phyloP scores from a whole-genome alignment of 2,888 invertebrate genomes.

The Drosophila planitibia region DNA sequence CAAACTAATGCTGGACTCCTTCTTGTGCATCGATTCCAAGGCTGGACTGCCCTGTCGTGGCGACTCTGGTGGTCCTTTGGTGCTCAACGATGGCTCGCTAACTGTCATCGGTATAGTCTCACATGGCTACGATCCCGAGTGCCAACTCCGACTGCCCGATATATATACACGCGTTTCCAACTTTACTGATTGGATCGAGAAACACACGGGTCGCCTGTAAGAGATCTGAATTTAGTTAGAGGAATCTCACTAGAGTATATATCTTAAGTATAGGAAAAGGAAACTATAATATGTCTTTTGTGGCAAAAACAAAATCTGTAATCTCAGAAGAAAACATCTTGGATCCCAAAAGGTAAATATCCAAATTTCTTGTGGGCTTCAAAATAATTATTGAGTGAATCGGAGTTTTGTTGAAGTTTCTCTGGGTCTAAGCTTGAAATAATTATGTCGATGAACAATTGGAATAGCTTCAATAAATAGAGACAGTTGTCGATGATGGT shows the following conservation, averaged over 20 bases:
- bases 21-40: constrained; percentile 52
- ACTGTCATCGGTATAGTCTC: constrained; percentile 66
- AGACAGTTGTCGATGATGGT: neutral
- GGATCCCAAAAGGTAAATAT: neutral
- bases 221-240: neutral
- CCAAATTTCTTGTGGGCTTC: neutral
- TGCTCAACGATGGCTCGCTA: constrained; percentile 41
- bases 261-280: neutral
- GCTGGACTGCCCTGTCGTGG: constrained; percentile 60
- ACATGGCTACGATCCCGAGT: constrained; percentile 57
- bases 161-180: constrained; percentile 53
- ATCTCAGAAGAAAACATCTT: neutral
- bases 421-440: neutral
- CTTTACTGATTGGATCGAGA: constrained; percentile 46
- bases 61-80: constrained; percentile 64
- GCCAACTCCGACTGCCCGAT: constrained; percentile 54
- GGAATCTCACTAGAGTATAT: neutral
- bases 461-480: neutral
- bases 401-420: neutral
- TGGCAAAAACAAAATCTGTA: neutral
- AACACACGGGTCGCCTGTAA: constrained; percentile 29
- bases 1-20: constrained; percentile 39
- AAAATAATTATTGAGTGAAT: neutral
- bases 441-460: neutral
- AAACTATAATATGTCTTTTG: neutral